phyloP scores from a whole-genome alignment of 2,113 vertebrate genomes.

The Uria lomvia region DNA sequence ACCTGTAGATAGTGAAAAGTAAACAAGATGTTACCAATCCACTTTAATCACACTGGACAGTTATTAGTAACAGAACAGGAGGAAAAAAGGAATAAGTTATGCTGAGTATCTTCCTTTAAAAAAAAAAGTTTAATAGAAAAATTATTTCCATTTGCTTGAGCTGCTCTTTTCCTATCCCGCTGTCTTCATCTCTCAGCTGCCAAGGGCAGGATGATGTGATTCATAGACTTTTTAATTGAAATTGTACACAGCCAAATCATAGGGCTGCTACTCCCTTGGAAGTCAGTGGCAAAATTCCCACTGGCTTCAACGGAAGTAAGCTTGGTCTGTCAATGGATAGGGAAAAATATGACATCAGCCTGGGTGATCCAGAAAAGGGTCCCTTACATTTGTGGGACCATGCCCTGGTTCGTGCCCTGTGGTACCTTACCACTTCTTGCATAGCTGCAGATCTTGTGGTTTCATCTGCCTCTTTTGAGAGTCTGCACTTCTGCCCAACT shows the following conservation, averaged over 20 bases:
- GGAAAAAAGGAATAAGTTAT: not conserved
- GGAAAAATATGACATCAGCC: not conserved
- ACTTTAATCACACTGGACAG: not conserved
- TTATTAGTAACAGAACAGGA: not conserved
- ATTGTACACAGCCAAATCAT: constrained; percentile 11
- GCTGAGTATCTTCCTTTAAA: not conserved
- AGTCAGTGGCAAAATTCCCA: constrained; percentile 31
- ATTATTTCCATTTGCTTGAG: constrained; percentile 47
- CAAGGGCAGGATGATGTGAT: constrained; percentile 40
- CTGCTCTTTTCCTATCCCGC: constrained; percentile 40
- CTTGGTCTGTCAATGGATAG: not conserved
- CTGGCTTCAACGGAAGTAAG: not conserved
- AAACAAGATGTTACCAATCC: not conserved
- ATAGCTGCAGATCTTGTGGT: not conserved
- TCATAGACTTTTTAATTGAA: constrained; percentile 47
- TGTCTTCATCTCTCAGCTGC: constrained; percentile 43
- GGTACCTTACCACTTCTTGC: not conserved
- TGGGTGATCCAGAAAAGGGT: not conserved
- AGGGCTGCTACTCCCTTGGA: constrained; percentile 22
- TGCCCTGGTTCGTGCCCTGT: not conserved
- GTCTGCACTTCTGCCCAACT: not conserved
- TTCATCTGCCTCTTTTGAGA: not conserved
- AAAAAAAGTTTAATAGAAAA: constrained; percentile 1
- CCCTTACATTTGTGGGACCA: not conserved
- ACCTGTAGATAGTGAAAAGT: not conserved